These are phyloP conservation scores for Halictus ligatus DNA, from an alignment of 2,888 invertebrate genomes.

Conservation along the genomic window DNA sequence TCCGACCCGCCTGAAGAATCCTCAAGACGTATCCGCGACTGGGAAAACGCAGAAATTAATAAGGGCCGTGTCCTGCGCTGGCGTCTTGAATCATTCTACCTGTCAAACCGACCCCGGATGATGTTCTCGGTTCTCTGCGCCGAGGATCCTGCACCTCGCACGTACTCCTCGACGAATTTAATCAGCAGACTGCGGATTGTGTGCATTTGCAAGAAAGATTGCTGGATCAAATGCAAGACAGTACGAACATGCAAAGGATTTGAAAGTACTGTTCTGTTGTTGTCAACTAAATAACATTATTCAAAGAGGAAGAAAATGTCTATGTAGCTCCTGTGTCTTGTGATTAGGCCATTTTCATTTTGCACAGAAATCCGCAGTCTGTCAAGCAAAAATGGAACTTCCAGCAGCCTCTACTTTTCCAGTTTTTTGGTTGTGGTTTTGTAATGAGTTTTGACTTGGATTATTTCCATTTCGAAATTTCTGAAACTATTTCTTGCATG, in stretches of 20 bases:
- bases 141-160: neutral
- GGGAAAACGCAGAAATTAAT: constrained; percentile 46
- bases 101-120: neutral
- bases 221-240: neutral
- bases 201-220: neutral
- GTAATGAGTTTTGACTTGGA: too few relatives aligned
- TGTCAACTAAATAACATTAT: too few relatives aligned
- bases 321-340: neutral
- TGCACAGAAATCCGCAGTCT: neutral
- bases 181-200: neutral
- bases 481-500: too few relatives aligned
- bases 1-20: constrained; percentile 17
- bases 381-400: too few relatives aligned
- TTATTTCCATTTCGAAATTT: too few relatives aligned
- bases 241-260: neutral
- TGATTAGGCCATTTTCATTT: neutral
- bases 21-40: constrained; percentile 26
- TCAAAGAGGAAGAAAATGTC: too few relatives aligned
- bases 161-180: neutral
- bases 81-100: constrained; percentile 12
- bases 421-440: too few relatives aligned
- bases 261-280: too few relatives aligned
- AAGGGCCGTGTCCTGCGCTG: neutral
- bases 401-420: too few relatives aligned
- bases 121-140: neutral